phyloP scores from a whole-genome alignment of 1,140 invertebrate genomes.

The Trichonephila clavipes region DNA sequence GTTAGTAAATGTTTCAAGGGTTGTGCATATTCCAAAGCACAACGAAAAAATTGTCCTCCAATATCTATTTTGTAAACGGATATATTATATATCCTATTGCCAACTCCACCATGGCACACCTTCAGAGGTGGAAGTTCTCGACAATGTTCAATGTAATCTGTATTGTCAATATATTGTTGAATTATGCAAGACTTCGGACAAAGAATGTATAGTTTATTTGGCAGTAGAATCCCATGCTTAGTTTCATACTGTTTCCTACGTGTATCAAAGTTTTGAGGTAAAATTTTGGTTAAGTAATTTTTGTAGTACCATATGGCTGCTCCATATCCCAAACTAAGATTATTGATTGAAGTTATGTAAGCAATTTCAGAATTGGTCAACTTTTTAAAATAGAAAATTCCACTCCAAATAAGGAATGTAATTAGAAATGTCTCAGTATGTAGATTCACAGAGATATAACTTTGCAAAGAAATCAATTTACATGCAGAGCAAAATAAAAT shows the following conservation, averaged over 20 bases:
- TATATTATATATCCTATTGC: neutral
- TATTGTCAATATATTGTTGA: neutral
- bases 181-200: slow-evolving; percentile 30
- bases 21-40: slow-evolving; percentile 59
- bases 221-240: neutral
- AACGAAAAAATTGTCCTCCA: neutral
- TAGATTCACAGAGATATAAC: neutral
- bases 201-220: slow-evolving; percentile 40
- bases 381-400: neutral
- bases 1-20: slow-evolving; percentile 29
- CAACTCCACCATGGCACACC: neutral
- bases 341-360: neutral
- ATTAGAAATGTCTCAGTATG: neutral
- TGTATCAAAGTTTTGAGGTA: neutral
- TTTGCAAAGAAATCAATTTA: neutral
- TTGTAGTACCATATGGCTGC: slow-evolving; percentile 36
- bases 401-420: neutral
- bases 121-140: neutral
- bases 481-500: neutral
- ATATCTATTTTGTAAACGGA: slow-evolving; percentile 31
- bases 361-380: neutral
- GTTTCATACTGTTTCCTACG: neutral
- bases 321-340: slow-evolving; percentile 50
- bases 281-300: slow-evolving; percentile 26
- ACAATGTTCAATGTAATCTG: slow-evolving; percentile 5